phyloP scores from a whole-genome alignment of 2,888 invertebrate genomes.

The Tetranychus truncatus region DNA sequence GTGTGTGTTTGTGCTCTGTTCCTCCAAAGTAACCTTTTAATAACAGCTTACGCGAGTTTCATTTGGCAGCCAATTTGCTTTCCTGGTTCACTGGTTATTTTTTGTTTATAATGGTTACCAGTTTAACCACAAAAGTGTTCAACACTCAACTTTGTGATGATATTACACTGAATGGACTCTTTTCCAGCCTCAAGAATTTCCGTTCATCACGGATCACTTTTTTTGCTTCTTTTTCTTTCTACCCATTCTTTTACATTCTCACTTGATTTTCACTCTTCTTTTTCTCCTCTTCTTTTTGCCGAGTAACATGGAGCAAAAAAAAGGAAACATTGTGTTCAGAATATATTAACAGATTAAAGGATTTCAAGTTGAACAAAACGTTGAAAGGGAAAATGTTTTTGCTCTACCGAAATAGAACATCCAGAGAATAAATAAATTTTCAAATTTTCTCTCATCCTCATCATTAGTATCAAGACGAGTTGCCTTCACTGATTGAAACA shows the following conservation, averaged over 20 bases:
- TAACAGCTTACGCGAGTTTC: background rate
- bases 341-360: background rate
- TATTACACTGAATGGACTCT: background rate
- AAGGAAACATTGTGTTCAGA: background rate
- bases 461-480: too few relatives aligned
- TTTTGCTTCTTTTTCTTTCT: background rate
- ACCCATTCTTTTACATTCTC: background rate
- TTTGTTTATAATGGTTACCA: background rate
- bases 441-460: too few relatives aligned
- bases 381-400: background rate
- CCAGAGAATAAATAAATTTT: too few relatives aligned
- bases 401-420: too few relatives aligned
- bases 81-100: background rate
- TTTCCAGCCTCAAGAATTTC: background rate
- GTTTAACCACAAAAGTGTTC: background rate
- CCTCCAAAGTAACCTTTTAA: background rate
- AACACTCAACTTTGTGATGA: background rate
- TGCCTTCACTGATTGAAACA: too few relatives aligned
- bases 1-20: background rate
- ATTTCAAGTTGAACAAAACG: background rate
- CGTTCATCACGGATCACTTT: background rate
- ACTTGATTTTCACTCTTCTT: background rate
- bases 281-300: background rate
- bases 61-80: background rate
- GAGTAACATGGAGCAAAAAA: background rate